Base-by-base conservation (phyloP, 2,797 vertebrate genomes). In the Chelidonichthys spinosus region DNA sequence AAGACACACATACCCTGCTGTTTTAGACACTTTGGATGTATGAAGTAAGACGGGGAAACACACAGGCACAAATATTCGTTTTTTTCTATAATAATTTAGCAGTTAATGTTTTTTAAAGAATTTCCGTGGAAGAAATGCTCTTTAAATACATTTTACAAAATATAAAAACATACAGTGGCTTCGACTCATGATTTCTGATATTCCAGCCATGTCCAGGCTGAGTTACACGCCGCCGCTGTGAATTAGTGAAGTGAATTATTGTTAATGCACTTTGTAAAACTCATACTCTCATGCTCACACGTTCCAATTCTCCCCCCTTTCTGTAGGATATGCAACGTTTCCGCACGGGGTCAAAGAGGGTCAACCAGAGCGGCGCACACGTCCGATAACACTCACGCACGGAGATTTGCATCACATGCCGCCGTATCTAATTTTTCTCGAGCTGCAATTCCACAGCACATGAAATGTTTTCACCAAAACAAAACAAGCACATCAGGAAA, bases 401-500 rank as follows among this genome's bases (percentile, higher is more conserved):
- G 1, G 47, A 63, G 56, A 72, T 18, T 42, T 5, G 10, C 37
- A 70, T 85, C 85, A 84, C 66, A 15, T 84, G 86, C 14, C 10
- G 71, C 63, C 69, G 62, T 82, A 83, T 85, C 65, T 40, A 47
- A 77, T 64, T 72, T 83, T 82, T 90, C 25, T 83, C 44, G 75
- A 73, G 59, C 73, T 63, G 67, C 74, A 68, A 18, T 82, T 81
- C 64, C 79, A 75, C 73, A 65, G 76, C 70, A 75, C 63, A 83
- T 84, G 59, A 88, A 85, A 88, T 77, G 79, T 63, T 87, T 83
- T 85, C 68, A 71, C 59, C 72, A 76, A 78, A 90, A 83, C n/a
- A n/a, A 89, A 92, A 87, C 75, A 83, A 83, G 72, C 78, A 73
- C 76, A 88, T 79, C 79, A 71, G 89, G 83, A 93, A 68, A 94